phyloP scores from a whole-genome alignment of 2,888 invertebrate genomes.

The Drosophila nigricruria region DNA sequence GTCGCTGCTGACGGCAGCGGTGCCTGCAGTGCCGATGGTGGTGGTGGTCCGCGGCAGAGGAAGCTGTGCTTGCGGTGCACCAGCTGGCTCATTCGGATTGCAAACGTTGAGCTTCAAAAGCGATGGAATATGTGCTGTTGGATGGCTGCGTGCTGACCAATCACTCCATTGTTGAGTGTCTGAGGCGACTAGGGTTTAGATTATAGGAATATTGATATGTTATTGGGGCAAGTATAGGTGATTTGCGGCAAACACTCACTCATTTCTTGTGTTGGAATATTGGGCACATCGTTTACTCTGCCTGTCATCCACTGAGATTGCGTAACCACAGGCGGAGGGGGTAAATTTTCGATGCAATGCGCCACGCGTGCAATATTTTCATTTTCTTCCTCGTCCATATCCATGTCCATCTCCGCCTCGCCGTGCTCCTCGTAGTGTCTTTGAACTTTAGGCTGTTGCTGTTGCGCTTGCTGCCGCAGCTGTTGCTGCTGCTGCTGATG shows the following conservation, averaged over 20 bases:
- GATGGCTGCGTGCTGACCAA: constrained; percentile 52
- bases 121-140: constrained; percentile 82
- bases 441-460: constrained; percentile 21
- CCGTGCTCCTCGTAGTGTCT: constrained; percentile 88
- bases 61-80: constrained; percentile 39
- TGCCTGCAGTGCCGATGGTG: background rate
- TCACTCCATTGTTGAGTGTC: constrained; percentile 59
- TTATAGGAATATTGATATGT: too few relatives aligned
- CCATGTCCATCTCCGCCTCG: constrained; percentile 95
- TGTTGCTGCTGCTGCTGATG: constrained; percentile 20
- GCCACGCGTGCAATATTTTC: constrained; percentile 36
- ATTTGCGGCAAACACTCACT: constrained; percentile 32
- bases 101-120: constrained; percentile 78
- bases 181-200: constrained; percentile 16
- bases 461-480: constrained; percentile 13
- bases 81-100: constrained; percentile 74
- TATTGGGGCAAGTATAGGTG: background rate
- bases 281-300: constrained; percentile 16
- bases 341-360: constrained; percentile 27
- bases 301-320: constrained; percentile 63
- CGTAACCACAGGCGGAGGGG: constrained; percentile 61
- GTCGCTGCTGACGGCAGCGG: constrained; percentile 65
- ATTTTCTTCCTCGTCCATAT: constrained; percentile 88
- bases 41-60: constrained; percentile 19
- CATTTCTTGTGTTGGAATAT: constrained; percentile 22